These are phyloP conservation scores for Buathra laborator DNA, from an alignment of 2,888 invertebrate species.

Conservation along the genomic window DNA sequence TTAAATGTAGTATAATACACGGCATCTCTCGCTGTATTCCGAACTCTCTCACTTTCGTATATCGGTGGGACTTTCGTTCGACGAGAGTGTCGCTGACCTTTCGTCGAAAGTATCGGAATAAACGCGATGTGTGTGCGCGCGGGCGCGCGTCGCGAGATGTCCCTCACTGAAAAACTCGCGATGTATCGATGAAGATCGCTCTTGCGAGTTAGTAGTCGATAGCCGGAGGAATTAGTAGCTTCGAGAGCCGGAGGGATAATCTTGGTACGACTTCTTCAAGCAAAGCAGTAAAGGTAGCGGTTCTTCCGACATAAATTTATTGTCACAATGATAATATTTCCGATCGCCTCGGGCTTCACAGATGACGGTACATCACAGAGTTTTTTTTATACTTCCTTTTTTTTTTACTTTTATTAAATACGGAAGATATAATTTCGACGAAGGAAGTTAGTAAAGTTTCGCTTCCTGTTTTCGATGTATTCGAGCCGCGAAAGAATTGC, in stretches of 20 bases:
- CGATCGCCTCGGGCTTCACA: neutral
- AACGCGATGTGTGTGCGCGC: conserved; percentile 17
- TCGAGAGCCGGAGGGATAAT: neutral
- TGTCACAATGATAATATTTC: conserved; percentile 34
- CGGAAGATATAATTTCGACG: conserved; percentile 21
- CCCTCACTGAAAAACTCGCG: conserved; percentile 1
- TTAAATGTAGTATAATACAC: conserved; percentile 17
- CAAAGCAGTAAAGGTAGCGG: neutral
- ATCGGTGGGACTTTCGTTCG: conserved; percentile 35
- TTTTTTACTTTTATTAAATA: conserved; percentile 19
- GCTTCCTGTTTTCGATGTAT: conserved; percentile 24
- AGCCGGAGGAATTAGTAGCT: conserved; percentile 6
- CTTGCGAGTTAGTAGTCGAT: neutral
- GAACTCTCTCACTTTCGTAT: conserved; percentile 21
- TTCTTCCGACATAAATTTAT: conserved; percentile 31
- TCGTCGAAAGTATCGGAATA: conserved; percentile 41
- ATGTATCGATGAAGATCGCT: conserved; percentile 34
- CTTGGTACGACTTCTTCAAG: conserved; percentile 7
- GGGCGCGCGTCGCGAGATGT: neutral
- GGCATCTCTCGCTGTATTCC: conserved; percentile 7
- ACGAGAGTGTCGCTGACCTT: conserved; percentile 38
- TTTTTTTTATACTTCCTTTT: conserved; percentile 4
- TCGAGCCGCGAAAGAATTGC: neutral
- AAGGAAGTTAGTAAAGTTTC: conserved; percentile 3
- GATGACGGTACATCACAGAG: neutral